Evolutionary conservation across 2,888 invertebrate genomes (phyloP).

Genomic region (Agrochola litura): DNA sequence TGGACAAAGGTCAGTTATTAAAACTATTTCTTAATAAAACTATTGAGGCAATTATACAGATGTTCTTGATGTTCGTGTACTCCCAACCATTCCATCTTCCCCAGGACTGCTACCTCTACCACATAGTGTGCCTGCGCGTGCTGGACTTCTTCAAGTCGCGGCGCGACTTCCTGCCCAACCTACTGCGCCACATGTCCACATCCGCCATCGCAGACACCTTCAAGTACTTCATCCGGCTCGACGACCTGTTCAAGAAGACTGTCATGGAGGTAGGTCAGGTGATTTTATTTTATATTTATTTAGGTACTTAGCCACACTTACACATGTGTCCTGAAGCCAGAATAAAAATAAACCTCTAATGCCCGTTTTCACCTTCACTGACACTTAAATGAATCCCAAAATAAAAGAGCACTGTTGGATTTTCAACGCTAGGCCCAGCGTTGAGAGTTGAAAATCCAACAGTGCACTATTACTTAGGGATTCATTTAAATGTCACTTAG

Average conservation of each 20-base stretch:
- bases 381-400: too few relatives aligned
- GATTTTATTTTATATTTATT: constrained; percentile 10
- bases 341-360: too few relatives aligned
- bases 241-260: constrained; percentile 84
- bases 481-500: too few relatives aligned
- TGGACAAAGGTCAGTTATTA: background rate
- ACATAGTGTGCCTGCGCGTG: constrained; percentile 97
- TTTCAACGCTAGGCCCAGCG: too few relatives aligned
- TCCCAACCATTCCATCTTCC: background rate
- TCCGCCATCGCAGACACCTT: constrained; percentile 98
- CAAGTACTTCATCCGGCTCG: constrained; percentile 95
- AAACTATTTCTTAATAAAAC: background rate
- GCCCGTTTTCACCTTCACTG: too few relatives aligned
- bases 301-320: background rate
- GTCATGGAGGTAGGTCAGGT: constrained; percentile 81
- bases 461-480: too few relatives aligned
- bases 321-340: background rate
- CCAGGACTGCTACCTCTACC: constrained; percentile 97
- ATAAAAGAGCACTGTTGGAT: too few relatives aligned
- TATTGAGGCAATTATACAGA: background rate
- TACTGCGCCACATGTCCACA: constrained; percentile 97
- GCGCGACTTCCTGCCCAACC: constrained; percentile 96
- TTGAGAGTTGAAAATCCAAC: too few relatives aligned
- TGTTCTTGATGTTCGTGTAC: background rate
- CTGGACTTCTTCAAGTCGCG: constrained; percentile 97